Evolutionary conservation across 2,888 invertebrate species (phyloP).

Genomic region (Argyra leucocephala): DNA sequence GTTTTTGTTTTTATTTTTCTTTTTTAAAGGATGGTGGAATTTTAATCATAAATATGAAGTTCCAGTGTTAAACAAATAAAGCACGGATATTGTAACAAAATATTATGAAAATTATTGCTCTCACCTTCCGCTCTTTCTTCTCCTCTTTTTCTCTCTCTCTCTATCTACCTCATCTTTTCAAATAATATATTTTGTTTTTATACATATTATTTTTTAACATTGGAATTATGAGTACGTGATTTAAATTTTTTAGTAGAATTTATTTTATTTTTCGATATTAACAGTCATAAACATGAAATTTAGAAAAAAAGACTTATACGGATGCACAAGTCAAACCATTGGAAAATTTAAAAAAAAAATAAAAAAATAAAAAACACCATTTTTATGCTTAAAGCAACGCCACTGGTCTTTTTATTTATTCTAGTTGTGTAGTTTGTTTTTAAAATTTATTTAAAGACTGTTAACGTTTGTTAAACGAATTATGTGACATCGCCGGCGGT

Average conservation of each 20-base stretch:
- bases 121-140: no score
- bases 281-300: no score
- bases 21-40: not conserved
- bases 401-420: not conserved
- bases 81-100: not conserved
- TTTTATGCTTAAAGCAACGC: not conserved
- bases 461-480: not conserved
- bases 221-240: conserved; percentile 3
- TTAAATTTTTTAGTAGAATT: not conserved
- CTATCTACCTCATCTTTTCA: no score
- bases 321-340: not conserved
- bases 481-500: not conserved
- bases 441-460: no score
- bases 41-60: not conserved
- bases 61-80: not conserved
- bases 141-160: no score
- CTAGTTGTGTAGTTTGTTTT: no score
- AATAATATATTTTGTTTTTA: no score
- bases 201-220: no score
- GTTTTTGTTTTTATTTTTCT: no score
- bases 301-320: not conserved
- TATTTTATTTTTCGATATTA: not conserved
- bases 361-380: not conserved
- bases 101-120: no score
- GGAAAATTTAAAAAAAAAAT: not conserved